Conservation (phyloP, 2,113 vertebrate genomes). For the Ondatra zibethicus region DNA sequence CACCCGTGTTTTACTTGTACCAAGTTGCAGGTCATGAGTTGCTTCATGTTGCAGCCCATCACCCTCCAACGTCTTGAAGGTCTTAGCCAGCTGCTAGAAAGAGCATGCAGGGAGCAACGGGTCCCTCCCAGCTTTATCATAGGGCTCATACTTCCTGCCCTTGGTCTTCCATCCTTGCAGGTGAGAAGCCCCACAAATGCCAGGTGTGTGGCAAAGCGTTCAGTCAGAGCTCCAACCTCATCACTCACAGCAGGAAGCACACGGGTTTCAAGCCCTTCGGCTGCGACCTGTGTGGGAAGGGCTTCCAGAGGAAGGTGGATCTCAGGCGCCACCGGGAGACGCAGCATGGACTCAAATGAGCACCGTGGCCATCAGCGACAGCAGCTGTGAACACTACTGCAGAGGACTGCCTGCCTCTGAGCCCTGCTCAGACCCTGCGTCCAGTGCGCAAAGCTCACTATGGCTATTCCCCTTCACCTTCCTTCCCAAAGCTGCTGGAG, state of each 20-base stretch:
- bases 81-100: slow-evolving; percentile 14
- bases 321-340: slow-evolving; percentile 97
- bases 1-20: slow-evolving; percentile 12
- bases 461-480: neutral
- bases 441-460: neutral
- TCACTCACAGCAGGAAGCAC: slow-evolving; percentile 99
- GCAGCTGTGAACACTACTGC: slow-evolving; percentile 84
- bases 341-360: slow-evolving; percentile 96
- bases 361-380: accelerated
- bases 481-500: slow-evolving; percentile 17
- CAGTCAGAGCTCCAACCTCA: slow-evolving; percentile 99
- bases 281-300: slow-evolving; percentile 97
- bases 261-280: slow-evolving; percentile 99
- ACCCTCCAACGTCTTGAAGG: neutral
- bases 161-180: slow-evolving; percentile 83
- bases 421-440: neutral
- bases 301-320: slow-evolving; percentile 98
- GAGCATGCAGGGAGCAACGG: slow-evolving; percentile 42
- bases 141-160: slow-evolving; percentile 1
- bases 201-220: slow-evolving; percentile 99
- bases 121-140: neutral
- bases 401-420: slow-evolving; percentile 45
- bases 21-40: neutral
- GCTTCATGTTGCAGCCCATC: neutral
- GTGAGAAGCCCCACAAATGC: slow-evolving; percentile 99